Conservation (phyloP, 53 echinoderm and acorn worm genomes). For the Actinopyga echinites region DNA sequence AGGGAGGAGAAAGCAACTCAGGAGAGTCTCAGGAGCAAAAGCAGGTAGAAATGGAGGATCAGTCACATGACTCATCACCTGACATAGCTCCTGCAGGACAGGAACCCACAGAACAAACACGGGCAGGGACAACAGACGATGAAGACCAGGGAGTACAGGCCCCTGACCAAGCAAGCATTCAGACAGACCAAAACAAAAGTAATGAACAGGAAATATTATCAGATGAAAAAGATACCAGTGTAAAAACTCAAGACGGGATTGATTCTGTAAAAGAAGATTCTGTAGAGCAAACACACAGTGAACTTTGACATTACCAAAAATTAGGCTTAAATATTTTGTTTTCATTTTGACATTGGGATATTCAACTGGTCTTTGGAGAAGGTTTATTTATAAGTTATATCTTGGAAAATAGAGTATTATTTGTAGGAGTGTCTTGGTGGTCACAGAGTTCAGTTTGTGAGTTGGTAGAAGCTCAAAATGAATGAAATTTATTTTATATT, state of each 20-base stretch:
- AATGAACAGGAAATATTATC: not conserved
- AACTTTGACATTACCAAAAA: constrained; percentile 1
- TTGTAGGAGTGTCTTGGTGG: no score
- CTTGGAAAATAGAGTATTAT: no score
- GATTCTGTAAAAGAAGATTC: not conserved
- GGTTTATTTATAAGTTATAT: no score
- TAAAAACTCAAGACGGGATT: not conserved
- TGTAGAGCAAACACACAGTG: not conserved
- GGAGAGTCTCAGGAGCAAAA: not conserved
- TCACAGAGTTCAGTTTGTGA: no score
- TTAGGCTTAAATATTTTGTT: not conserved
- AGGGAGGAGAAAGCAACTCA: not conserved
- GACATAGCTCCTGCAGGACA: not conserved
- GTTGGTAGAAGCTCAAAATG: no score
- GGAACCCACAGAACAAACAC: not conserved
- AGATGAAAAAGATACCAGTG: not conserved
- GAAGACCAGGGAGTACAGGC: not conserved
- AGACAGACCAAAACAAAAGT: not conserved
- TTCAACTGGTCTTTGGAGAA: no score
- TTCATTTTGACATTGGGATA: not conserved
- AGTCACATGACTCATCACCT: not conserved
- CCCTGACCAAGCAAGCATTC: not conserved
- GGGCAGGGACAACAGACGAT: not conserved
- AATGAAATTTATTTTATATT: no score
- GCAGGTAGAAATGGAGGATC: not conserved